phyloP scores from a whole-genome alignment of 1,140 invertebrate species.

The Drosophila sp. region DNA sequence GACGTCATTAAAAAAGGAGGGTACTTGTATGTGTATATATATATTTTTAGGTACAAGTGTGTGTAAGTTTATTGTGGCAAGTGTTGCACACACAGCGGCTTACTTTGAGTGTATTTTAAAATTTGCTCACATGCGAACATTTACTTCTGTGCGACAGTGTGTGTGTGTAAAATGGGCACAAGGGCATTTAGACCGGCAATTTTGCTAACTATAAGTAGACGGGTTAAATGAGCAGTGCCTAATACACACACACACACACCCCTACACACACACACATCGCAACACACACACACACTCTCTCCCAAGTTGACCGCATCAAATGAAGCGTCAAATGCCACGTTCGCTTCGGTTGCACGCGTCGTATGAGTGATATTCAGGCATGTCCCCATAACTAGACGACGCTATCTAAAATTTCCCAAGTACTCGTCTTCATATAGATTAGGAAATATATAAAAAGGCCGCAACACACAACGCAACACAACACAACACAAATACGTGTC shows the following conservation, averaged over 20 bases:
- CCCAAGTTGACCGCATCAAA: conserved; percentile 21
- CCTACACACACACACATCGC: conserved; percentile 6
- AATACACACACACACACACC: conserved; percentile 19
- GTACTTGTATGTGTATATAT: not conserved
- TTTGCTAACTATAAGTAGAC: conserved; percentile 43
- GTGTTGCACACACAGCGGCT: conserved; percentile 27
- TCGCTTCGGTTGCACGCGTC: conserved; percentile 22
- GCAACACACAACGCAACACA: no score
- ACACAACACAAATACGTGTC: conserved; percentile 2
- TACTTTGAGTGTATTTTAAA: conserved; percentile 60
- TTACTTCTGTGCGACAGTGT: conserved; percentile 49
- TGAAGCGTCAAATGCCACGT: conserved; percentile 37
- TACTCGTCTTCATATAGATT: not conserved
- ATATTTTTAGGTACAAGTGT: conserved; percentile 7
- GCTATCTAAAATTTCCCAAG: conserved; percentile 10
- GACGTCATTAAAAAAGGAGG: conserved; percentile 68
- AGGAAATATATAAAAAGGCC: conserved; percentile 2
- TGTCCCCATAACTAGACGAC: conserved; percentile 24
- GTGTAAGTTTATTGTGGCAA: conserved; percentile 24
- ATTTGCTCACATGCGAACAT: conserved; percentile 44
- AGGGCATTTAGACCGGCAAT: conserved; percentile 65
- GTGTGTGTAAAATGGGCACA: conserved; percentile 64
- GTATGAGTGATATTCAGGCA: conserved; percentile 33
- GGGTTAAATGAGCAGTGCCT: conserved; percentile 47
- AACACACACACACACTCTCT: not conserved